Percentiles rank a stretch among this genome's conserved stretches.
These are phyloP conservation scores for Mormyrus lacerda DNA, from an alignment of 2,113 vertebrate genomes.

Conservation along the genomic window DNA sequence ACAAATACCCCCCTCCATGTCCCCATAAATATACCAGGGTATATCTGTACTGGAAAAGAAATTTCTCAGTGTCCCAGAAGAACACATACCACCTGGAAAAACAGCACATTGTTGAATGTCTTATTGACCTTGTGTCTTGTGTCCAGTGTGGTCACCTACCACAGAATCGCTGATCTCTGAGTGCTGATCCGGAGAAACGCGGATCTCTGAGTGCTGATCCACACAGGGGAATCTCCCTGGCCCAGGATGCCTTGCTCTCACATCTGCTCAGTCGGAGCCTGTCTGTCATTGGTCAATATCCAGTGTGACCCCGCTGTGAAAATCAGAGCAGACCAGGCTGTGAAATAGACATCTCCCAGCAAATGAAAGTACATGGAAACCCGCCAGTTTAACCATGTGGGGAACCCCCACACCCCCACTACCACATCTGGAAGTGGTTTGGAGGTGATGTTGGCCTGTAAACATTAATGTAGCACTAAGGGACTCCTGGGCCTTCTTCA, in stretches of 20 bases:
- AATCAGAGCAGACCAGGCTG: not conserved
- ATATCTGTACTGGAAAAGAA: not conserved
- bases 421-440: constrained; percentile 27
- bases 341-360: not conserved
- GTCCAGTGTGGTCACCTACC: not conserved
- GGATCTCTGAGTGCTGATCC: not conserved
- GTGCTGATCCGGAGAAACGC: not conserved
- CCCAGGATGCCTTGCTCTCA: not conserved
- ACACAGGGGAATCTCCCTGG: not conserved
- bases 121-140: not conserved
- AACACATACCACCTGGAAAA: not conserved
- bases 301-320: not conserved
- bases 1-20: not conserved
- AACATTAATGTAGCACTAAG: not conserved
- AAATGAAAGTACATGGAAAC: not conserved
- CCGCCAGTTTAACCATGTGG: not conserved
- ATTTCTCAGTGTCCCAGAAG: not conserved
- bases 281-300: not conserved
- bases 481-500: not conserved
- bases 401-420: not conserved
- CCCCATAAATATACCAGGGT: not conserved
- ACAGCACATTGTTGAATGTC: not conserved
- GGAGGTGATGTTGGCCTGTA: constrained; percentile 21
- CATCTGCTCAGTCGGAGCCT: not conserved
- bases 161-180: not conserved